Evolutionary conservation across 2,797 vertebrate genomes (phyloP).

Genomic region (Numenius phaeopus): DNA sequence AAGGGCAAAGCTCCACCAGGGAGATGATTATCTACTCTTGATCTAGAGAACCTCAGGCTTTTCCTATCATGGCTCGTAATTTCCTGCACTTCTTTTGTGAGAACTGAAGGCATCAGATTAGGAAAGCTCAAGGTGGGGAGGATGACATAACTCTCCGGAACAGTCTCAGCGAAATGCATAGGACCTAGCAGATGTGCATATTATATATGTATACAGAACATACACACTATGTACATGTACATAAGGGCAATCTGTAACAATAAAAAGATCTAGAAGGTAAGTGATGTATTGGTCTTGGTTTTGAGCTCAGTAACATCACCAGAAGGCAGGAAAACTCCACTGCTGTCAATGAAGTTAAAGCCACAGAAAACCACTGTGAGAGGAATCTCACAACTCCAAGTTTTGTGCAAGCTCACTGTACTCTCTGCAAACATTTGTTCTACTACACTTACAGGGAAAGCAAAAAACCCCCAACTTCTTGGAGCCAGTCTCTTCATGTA

Average conservation of each 20-base stretch:
- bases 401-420: not conserved
- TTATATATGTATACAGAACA: not conserved
- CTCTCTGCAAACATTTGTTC: not conserved
- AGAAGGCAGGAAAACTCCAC: not conserved
- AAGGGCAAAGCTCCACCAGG: not conserved
- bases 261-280: not conserved
- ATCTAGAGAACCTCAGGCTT: not conserved
- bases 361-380: not conserved
- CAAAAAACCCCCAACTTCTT: not conserved
- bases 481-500: not conserved
- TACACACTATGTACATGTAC: not conserved
- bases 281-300: not conserved
- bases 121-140: not conserved
- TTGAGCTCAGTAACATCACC: not conserved
- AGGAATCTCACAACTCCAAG: not conserved
- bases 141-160: not conserved
- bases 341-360: not conserved
- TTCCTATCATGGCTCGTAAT: accelerated
- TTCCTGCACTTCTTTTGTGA: not conserved
- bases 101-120: not conserved
- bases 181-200: not conserved
- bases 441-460: not conserved
- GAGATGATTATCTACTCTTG: not conserved
- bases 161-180: not conserved
- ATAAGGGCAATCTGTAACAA: not conserved